Evolutionary conservation across 1,140 invertebrate genomes (phyloP).

Genomic region (Mya arenaria): DNA sequence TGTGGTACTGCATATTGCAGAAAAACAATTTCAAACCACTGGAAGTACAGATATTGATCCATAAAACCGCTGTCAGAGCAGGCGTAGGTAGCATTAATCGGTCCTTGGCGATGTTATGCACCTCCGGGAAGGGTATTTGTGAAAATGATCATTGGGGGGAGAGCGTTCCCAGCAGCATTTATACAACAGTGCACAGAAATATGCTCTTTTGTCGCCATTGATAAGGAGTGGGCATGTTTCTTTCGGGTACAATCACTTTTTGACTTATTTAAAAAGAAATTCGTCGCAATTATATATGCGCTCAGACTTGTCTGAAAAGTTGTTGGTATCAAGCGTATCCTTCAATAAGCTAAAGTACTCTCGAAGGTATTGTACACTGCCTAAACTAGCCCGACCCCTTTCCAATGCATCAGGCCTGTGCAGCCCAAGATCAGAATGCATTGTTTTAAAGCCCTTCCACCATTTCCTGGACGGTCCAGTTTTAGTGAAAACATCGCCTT

Average conservation of each 20-base stretch:
- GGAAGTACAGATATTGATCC: slow-evolving; percentile 30
- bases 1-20: background rate
- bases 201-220: slow-evolving; percentile 36
- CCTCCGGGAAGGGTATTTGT: background rate
- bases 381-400: slow-evolving; percentile 1
- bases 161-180: slow-evolving; percentile 15
- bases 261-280: slow-evolving; percentile 15
- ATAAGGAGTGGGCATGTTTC: slow-evolving; percentile 35
- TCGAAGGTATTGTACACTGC: background rate
- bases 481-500: background rate
- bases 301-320: background rate
- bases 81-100: slow-evolving; percentile 31
- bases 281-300: slow-evolving; percentile 42
- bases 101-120: background rate
- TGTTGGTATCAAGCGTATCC: slow-evolving; percentile 10
- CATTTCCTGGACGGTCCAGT: too few species aligned
- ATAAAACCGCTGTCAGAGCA: slow-evolving; percentile 51
- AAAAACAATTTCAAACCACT: slow-evolving; percentile 45
- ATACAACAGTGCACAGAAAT: slow-evolving; percentile 53
- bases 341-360: slow-evolving; percentile 19
- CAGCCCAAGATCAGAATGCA: background rate
- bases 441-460: too few species aligned
- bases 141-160: slow-evolving; percentile 43
- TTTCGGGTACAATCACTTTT: slow-evolving; percentile 30
- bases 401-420: slow-evolving; percentile 7